A percentile compares a stretch with the other conserved stretches of the same genome.
These are phyloP conservation scores for Euplagia quadripunctaria DNA, from an alignment of 2,888 invertebrate genomes.

Conservation along the genomic window DNA sequence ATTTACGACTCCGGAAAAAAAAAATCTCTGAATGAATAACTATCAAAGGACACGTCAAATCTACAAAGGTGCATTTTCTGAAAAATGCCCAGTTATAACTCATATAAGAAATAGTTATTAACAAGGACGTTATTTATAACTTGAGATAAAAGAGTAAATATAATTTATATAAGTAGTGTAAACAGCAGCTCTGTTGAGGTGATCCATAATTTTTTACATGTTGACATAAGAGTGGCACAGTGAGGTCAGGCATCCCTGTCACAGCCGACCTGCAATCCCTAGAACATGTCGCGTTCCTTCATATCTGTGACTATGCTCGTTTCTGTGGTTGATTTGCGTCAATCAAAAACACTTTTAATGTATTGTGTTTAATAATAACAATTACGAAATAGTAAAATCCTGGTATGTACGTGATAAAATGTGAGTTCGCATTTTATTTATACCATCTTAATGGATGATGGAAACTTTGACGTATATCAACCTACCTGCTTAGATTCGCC, in stretches of 20 bases:
- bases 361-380: conserved; percentile 6
- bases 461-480: conserved; percentile 3
- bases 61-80: too few relatives aligned
- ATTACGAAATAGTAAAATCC: conserved; percentile 12
- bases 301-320: conserved; percentile 1
- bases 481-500: background rate
- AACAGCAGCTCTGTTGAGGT: background rate
- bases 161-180: background rate
- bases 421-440: conserved; percentile 13
- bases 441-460: conserved; percentile 5
- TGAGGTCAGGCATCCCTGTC: background rate
- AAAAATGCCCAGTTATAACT: too few relatives aligned
- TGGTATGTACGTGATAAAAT: conserved; percentile 21
- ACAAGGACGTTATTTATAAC: background rate
- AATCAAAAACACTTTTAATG: conserved; percentile 9
- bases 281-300: conserved; percentile 4
- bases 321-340: conserved; percentile 20
- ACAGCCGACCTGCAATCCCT: background rate
- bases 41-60: too few relatives aligned
- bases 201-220: conserved; percentile 4
- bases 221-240: background rate
- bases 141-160: background rate
- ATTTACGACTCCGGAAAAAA: too few relatives aligned
- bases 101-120: too few relatives aligned
- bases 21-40: too few relatives aligned